Percentiles rank a stretch among this genome's conserved stretches.
phyloP scores from a whole-genome alignment of 1,140 invertebrate species.

The Parasteatoda tepidariorum region DNA sequence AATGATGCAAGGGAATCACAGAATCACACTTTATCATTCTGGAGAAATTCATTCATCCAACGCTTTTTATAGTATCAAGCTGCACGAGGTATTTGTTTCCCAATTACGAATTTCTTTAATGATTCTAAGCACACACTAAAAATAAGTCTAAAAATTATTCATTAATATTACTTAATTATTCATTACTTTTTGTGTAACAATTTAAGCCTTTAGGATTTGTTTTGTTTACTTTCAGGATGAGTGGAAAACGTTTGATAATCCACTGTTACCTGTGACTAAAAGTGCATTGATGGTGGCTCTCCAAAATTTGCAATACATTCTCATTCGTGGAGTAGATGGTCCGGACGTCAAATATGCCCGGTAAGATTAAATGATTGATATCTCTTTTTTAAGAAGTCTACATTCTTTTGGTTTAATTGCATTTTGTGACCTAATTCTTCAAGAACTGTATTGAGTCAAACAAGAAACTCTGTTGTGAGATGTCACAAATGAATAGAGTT shows the following conservation, averaged over 20 bases:
- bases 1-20: constrained; percentile 82
- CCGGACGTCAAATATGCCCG: constrained; percentile 64
- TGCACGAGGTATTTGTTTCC: constrained; percentile 71
- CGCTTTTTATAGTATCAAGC: constrained; percentile 74
- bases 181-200: neutral
- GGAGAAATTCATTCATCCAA: constrained; percentile 67
- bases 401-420: no score
- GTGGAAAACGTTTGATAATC: constrained; percentile 76
- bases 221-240: constrained; percentile 65
- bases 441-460: no score
- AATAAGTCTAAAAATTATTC: neutral
- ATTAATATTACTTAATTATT: neutral
- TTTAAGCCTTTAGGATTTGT: neutral
- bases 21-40: constrained; percentile 83
- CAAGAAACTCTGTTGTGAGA: no score
- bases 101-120: neutral
- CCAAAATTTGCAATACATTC: constrained; percentile 85
- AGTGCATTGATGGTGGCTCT: constrained; percentile 88
- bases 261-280: constrained; percentile 75
- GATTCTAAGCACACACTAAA: neutral
- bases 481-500: no score
- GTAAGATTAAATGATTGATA: no score
- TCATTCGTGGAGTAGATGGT: constrained; percentile 81
- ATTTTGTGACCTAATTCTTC: no score
- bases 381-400: no score